Evolutionary conservation across 2,888 invertebrate species (phyloP).

Genomic region (Torymus auratus): DNA sequence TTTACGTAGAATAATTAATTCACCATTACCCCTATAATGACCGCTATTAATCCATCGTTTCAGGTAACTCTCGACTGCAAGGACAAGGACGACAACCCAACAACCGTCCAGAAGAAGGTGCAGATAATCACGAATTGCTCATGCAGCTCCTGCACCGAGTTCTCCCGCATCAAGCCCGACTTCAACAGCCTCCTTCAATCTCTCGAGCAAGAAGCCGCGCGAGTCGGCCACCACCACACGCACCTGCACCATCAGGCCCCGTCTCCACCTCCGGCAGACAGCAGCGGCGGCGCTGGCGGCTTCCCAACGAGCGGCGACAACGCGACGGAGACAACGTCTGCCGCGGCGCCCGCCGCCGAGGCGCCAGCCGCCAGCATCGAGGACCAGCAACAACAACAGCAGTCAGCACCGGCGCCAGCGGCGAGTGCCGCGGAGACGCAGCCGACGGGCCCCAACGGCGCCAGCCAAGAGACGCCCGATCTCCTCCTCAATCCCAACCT

Average conservation of each 20-base stretch:
- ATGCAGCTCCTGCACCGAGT: slow-evolving; percentile 81
- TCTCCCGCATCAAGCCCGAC: slow-evolving; percentile 72
- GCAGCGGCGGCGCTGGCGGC: slow-evolving; percentile 66
- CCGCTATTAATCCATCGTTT: neutral
- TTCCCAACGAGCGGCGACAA: slow-evolving; percentile 78
- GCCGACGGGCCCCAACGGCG: neutral
- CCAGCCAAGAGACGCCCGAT: slow-evolving; percentile 74
- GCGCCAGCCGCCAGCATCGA: neutral
- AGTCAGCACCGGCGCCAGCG: neutral
- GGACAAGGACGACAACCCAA: slow-evolving; percentile 78
- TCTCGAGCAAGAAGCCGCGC: slow-evolving; percentile 58
- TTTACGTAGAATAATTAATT: no score
- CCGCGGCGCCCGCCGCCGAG: slow-evolving; percentile 67
- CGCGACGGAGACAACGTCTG: slow-evolving; percentile 49
- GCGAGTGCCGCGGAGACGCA: neutral
- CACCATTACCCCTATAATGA: neutral
- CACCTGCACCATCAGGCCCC: slow-evolving; percentile 66
- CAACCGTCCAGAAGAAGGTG: slow-evolving; percentile 80
- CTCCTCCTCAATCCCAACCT: slow-evolving; percentile 72
- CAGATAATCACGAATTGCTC: slow-evolving; percentile 84
- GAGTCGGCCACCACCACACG: neutral
- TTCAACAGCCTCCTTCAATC: slow-evolving; percentile 72
- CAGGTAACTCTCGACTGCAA: slow-evolving; percentile 81
- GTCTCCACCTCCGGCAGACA: slow-evolving; percentile 81
- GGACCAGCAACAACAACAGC: neutral